A percentile compares a stretch with the other conserved stretches of the same genome.
These are phyloP conservation scores for Pipra filicauda DNA, from an alignment of 2,113 vertebrate species.

Conservation along the genomic window DNA sequence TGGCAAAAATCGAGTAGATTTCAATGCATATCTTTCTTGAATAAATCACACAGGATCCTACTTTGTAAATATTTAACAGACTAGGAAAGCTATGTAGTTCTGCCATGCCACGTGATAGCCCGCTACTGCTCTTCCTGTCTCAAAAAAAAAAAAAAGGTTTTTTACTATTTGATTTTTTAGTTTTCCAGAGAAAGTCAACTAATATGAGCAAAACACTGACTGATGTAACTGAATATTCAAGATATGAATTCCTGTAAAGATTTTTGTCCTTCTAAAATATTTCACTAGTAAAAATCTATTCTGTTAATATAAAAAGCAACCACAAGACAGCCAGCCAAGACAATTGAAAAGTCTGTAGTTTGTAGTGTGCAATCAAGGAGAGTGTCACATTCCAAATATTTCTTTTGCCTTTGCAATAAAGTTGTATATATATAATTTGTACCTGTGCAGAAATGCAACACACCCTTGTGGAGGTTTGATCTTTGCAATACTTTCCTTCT, in stretches of 20 bases:
- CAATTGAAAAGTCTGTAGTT: not conserved
- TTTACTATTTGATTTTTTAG: not conserved
- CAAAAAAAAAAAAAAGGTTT: not conserved
- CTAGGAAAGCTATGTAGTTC: not conserved
- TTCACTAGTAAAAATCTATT: not conserved
- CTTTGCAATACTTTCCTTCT: not conserved
- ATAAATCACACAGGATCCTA: not conserved
- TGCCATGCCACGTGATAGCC: not conserved
- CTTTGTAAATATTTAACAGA: conserved; percentile 52
- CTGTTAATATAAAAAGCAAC: not conserved
- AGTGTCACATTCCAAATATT: not conserved
- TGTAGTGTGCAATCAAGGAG: rapidly evolving
- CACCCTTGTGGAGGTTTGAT: not conserved
- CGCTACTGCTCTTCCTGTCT: not conserved
- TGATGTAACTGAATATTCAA: not conserved
- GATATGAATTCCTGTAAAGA: not conserved
- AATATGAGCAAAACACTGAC: not conserved
- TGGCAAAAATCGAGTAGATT: not conserved
- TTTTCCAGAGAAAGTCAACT: not conserved
- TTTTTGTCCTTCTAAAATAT: not conserved
- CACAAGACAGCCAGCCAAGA: not conserved
- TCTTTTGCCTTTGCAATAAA: not conserved
- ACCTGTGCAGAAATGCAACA: not conserved
- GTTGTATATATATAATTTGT: not conserved
- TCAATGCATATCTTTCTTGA: not conserved